These are phyloP conservation scores for Tuta absoluta DNA, from an alignment of 2,888 invertebrate species.

Conservation along the genomic window DNA sequence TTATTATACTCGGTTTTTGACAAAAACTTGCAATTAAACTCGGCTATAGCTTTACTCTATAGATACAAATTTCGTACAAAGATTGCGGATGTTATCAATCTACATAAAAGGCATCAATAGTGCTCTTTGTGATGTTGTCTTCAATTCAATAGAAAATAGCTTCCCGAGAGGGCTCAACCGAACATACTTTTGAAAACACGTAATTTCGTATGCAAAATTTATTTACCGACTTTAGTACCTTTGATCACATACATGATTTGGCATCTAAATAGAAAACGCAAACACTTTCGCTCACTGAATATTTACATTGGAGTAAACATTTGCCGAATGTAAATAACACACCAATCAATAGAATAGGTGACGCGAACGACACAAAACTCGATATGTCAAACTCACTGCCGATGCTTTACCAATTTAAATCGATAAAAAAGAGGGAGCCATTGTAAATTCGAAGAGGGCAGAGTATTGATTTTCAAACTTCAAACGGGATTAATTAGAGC, in stretches of 20 bases:
- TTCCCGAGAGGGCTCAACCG: neutral
- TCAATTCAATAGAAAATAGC: conserved; percentile 15
- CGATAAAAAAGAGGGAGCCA: conserved; percentile 57
- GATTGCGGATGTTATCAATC: conserved; percentile 17
- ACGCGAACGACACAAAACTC: conserved; percentile 51
- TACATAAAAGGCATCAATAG: conserved; percentile 16
- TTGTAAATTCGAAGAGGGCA: conserved; percentile 39
- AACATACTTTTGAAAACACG: neutral
- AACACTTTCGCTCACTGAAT: conserved; percentile 33
- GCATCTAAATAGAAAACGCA: conserved; percentile 31
- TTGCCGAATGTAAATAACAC: conserved; percentile 43
- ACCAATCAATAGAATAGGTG: conserved; percentile 58
- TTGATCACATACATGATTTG: conserved; percentile 21
- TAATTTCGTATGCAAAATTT: conserved; percentile 18
- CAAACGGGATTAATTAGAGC: conserved; percentile 62
- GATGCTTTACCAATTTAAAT: conserved; percentile 74
- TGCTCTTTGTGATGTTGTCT: neutral
- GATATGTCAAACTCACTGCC: conserved; percentile 64
- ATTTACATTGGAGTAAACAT: conserved; percentile 34
- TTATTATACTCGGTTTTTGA: conserved; percentile 54
- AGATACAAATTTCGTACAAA: conserved; percentile 20
- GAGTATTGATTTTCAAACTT: conserved; percentile 51
- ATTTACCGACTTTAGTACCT: conserved; percentile 13
- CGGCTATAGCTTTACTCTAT: conserved; percentile 27
- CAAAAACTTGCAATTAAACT: conserved; percentile 43